Conservation (phyloP, 1,140 invertebrate genomes). For the Physella acuta region DNA sequence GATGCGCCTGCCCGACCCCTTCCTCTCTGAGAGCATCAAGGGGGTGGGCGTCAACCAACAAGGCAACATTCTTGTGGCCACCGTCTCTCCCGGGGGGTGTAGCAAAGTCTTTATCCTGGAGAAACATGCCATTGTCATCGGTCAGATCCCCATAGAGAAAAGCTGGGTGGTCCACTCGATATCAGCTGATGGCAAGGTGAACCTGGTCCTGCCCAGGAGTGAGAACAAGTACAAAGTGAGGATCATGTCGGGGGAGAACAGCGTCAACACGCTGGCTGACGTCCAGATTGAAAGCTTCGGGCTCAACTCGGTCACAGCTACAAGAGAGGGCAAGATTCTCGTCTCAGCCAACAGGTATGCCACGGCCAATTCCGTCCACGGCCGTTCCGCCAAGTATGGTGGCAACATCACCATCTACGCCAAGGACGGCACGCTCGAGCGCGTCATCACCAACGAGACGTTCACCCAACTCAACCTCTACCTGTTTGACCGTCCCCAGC, state of each 20-base stretch:
- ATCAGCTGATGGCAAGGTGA: constrained; percentile 49
- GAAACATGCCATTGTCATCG: constrained; percentile 48
- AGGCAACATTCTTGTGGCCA: constrained; percentile 49
- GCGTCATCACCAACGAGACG: constrained; percentile 48
- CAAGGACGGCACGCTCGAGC: constrained; percentile 34
- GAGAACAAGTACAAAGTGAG: constrained; percentile 51
- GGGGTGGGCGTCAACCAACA: constrained; percentile 44
- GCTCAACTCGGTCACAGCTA: constrained; percentile 47
- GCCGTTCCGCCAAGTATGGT: constrained; percentile 43
- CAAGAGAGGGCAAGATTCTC: constrained; percentile 38
- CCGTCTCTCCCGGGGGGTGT: constrained; percentile 30
- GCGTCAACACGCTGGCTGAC: constrained; percentile 39
- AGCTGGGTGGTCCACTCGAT: constrained; percentile 50
- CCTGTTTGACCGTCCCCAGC: constrained; percentile 46
- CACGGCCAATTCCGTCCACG: constrained; percentile 29
- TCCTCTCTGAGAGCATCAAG: constrained; percentile 47
- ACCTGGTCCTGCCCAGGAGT: constrained; percentile 42
- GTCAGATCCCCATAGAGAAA: constrained; percentile 40
- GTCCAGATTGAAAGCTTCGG: constrained; percentile 49
- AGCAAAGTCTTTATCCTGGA: constrained; percentile 48
- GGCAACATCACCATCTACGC: constrained; percentile 51
- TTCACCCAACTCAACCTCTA: constrained; percentile 36
- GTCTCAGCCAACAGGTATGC: constrained; percentile 49
- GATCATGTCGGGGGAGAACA: constrained; percentile 45
- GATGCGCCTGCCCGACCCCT: constrained; percentile 37